Evolutionary conservation across 2,888 invertebrate genomes (phyloP).

Genomic region (Schizotus pectinicornis): DNA sequence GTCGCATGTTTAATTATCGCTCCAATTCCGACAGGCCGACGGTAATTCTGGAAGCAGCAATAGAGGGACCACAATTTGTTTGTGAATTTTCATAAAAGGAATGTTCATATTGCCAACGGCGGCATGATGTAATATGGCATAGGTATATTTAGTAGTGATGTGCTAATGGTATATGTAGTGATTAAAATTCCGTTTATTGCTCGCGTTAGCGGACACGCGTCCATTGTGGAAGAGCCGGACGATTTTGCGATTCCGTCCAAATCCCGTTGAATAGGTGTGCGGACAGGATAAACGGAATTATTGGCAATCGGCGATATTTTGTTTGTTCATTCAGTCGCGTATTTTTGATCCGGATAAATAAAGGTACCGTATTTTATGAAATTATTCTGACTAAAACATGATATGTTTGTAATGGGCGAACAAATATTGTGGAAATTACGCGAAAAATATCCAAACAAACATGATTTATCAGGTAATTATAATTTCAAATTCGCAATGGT

Average conservation of each 20-base stretch:
- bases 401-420: constrained; percentile 22
- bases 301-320: constrained; percentile 58
- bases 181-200: constrained; percentile 60
- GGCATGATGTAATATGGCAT: constrained; percentile 55
- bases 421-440: constrained; percentile 28
- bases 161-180: constrained; percentile 59
- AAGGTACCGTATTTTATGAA: constrained; percentile 50
- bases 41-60: constrained; percentile 37
- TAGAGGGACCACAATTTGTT: constrained; percentile 54
- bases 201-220: constrained; percentile 45
- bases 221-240: constrained; percentile 51
- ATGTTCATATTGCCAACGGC: constrained; percentile 54
- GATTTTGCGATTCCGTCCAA: constrained; percentile 49
- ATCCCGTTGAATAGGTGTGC: constrained; percentile 45
- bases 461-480: constrained; percentile 34
- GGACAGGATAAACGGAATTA: constrained; percentile 57
- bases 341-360: constrained; percentile 55
- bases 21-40: constrained; percentile 48
- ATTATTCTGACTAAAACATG: constrained; percentile 33
- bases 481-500: constrained; percentile 28
- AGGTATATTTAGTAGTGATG: constrained; percentile 58
- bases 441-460: constrained; percentile 32
- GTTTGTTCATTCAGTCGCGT: constrained; percentile 56
- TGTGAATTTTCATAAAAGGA: constrained; percentile 55
- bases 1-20: constrained; percentile 46